Evolutionary conservation across 2,888 invertebrate genomes (phyloP).

Genomic region (Volucella bombylans): DNA sequence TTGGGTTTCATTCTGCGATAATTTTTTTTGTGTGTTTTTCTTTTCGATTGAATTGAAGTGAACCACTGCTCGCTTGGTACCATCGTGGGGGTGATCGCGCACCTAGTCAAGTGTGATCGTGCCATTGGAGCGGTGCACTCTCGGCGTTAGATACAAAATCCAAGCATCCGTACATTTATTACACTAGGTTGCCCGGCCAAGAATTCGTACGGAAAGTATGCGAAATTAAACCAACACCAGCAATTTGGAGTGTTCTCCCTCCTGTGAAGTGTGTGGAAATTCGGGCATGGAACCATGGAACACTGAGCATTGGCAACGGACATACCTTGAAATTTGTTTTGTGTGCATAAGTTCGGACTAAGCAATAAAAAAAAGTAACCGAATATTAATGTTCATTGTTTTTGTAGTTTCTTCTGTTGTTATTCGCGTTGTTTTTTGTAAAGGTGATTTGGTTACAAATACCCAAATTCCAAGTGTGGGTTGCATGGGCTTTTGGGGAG

Average conservation of each 20-base stretch:
- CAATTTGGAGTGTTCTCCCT: conserved; percentile 52
- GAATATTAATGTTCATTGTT: conserved; percentile 8
- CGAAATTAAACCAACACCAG: conserved; percentile 67
- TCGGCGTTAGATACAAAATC: conserved; percentile 25
- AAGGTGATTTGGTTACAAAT: conserved; percentile 50
- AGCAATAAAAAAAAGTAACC: conserved; percentile 39
- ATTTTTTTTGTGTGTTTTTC: conserved; percentile 13
- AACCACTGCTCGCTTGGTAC: conserved; percentile 30
- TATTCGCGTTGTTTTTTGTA: conserved; percentile 13
- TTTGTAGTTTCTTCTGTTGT: conserved; percentile 8
- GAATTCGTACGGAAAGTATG: conserved; percentile 61
- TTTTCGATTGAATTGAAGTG: conserved; percentile 42
- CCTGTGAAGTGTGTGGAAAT: conserved; percentile 48
- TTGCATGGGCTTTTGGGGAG: conserved; percentile 12
- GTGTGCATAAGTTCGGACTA: conserved; percentile 46
- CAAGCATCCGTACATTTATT: conserved; percentile 52
- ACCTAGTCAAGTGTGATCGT: conserved; percentile 57
- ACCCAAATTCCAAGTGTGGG: conserved; percentile 27
- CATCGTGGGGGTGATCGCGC: conserved; percentile 67
- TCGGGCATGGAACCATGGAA: conserved; percentile 25
- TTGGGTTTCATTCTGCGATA: background rate
- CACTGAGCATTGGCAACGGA: conserved; percentile 47
- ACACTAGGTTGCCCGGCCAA: conserved; percentile 31
- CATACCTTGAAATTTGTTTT: conserved; percentile 69
- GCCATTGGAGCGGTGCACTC: conserved; percentile 59